Percentiles rank a stretch among this genome's conserved stretches.
Evolutionary conservation across 2,113 vertebrate genomes (phyloP).

Genomic region (Tupaia chinensis): DNA sequence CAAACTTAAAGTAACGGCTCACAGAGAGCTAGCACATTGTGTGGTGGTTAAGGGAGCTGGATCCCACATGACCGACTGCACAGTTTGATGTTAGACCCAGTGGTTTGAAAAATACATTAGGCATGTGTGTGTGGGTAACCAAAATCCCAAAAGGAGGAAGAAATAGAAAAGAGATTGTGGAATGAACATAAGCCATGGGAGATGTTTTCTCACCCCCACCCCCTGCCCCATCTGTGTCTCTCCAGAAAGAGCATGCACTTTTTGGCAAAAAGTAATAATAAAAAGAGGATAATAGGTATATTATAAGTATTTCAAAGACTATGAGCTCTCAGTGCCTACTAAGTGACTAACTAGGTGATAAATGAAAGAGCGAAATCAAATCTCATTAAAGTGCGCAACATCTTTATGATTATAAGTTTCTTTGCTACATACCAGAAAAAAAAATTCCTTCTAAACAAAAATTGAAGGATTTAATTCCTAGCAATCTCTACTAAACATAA

Average conservation of each 20-base stretch:
- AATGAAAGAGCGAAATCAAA: not conserved
- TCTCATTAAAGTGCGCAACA: not conserved
- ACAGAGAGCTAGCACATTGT: too few species aligned
- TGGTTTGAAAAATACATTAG: too few species aligned
- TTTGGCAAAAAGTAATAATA: too few species aligned
- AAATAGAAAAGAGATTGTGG: too few species aligned
- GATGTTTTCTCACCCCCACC: too few species aligned
- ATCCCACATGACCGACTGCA: too few species aligned
- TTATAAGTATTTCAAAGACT: not conserved
- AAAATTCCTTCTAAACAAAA: not conserved
- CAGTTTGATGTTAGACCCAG: too few species aligned
- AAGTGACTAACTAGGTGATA: not conserved
- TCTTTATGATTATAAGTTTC: not conserved
- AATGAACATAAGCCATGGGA: too few species aligned
- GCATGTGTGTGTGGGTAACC: too few species aligned
- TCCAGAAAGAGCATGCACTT: not conserved
- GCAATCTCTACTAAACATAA: not conserved
- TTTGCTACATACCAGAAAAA: not conserved
- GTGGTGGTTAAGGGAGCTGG: too few species aligned
- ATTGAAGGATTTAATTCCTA: not conserved
- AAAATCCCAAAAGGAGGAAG: too few species aligned
- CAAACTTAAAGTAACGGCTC: too few species aligned
- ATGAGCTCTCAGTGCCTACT: not conserved
- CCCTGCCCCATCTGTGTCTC: not conserved
- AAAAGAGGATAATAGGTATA: not conserved